Evolutionary conservation across 1,140 invertebrate species (phyloP).

Genomic region (Leptoteleia sp.): DNA sequence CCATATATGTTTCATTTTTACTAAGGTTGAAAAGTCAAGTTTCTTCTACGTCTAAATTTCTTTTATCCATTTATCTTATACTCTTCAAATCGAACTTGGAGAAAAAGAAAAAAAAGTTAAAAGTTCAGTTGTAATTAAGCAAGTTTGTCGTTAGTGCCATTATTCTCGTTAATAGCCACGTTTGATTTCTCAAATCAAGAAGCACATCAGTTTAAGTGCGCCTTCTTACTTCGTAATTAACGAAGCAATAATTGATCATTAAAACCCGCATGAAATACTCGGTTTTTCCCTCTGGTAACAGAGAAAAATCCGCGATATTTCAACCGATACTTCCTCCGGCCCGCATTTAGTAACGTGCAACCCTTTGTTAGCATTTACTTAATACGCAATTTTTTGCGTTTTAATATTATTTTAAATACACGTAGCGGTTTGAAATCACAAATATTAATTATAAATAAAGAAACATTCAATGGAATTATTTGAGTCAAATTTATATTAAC

Average conservation of each 20-base stretch:
- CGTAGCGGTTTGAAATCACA: too few species aligned
- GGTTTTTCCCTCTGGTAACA: conserved; percentile 28
- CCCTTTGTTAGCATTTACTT: conserved; percentile 4
- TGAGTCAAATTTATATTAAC: too few species aligned
- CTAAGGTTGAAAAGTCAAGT: too few species aligned
- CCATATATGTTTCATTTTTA: too few species aligned
- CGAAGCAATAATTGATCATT: conserved; percentile 65
- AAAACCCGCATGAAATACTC: conserved; percentile 56
- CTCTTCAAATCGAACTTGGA: too few species aligned
- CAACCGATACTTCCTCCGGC: conserved; percentile 76
- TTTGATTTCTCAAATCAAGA: conserved; percentile 60
- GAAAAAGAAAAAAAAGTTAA: conserved; percentile 1
- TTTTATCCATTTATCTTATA: too few species aligned
- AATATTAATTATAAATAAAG: too few species aligned
- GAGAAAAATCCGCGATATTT: conserved; percentile 51
- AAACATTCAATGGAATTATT: too few species aligned
- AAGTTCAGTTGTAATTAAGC: conserved; percentile 34
- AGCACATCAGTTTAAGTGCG: conserved; percentile 53
- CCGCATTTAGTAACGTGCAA: conserved; percentile 69
- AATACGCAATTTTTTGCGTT: background rate
- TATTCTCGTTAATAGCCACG: conserved; percentile 53
- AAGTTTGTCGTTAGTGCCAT: conserved; percentile 44
- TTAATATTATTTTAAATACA: too few species aligned
- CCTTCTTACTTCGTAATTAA: conserved; percentile 65
- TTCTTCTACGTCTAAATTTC: too few species aligned